phyloP scores from a whole-genome alignment of 2,113 vertebrate genomes.

The Passer domesticus region DNA sequence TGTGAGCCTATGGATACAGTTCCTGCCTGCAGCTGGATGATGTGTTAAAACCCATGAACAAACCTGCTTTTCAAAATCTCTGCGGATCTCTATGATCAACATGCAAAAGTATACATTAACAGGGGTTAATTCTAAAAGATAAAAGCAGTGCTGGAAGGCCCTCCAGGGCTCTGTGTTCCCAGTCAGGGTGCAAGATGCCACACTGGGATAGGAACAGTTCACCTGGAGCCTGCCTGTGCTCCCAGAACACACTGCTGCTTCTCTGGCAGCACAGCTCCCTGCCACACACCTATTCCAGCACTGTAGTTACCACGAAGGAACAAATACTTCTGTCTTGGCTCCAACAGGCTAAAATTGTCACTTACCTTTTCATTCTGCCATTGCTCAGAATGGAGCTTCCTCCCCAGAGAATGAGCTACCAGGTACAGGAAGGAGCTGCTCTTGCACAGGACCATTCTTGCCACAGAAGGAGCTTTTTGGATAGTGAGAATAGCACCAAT shows the following conservation, averaged over 20 bases:
- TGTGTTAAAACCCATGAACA: background rate
- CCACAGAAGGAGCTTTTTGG: background rate
- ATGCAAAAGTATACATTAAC: accelerated
- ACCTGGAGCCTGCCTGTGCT: background rate
- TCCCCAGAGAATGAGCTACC: background rate
- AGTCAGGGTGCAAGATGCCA: background rate
- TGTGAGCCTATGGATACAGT: accelerated
- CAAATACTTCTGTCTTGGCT: background rate
- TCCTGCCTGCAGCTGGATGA: background rate
- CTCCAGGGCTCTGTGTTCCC: background rate
- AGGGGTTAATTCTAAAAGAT: background rate
- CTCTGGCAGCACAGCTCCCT: background rate
- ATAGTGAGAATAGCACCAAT: background rate
- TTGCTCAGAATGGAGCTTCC: background rate
- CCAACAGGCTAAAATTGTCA: background rate
- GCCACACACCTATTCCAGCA: background rate
- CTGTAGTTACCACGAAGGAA: background rate
- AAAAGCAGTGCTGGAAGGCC: background rate
- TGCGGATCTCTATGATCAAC: background rate
- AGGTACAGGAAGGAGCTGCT: background rate
- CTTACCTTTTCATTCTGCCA: background rate
- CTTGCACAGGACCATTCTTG: background rate
- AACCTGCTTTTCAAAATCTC: background rate
- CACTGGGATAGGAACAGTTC: background rate
- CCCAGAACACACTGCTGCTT: background rate